phyloP scores from a whole-genome alignment of 2,113 vertebrate species.

The Scomber colias region DNA sequence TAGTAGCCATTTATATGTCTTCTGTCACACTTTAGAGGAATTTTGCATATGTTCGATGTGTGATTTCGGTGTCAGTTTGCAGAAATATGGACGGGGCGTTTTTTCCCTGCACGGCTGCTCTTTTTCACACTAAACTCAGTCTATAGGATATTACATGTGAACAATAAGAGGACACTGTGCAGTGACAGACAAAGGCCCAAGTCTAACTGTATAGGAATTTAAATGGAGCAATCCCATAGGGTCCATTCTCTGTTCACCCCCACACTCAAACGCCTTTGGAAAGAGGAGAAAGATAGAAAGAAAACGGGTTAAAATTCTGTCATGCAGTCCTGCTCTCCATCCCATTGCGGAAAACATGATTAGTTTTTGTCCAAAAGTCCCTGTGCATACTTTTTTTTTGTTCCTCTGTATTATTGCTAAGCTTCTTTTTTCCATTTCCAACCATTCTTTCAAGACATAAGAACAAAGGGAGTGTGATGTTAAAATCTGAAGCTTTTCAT shows the following conservation, averaged over 20 bases:
- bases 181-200: slow-evolving; percentile 44
- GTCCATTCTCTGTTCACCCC: slow-evolving; percentile 62
- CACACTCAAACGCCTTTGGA: slow-evolving; percentile 47
- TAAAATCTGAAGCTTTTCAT: slow-evolving; percentile 51
- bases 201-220: slow-evolving; percentile 61
- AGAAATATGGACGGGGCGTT: slow-evolving; percentile 5
- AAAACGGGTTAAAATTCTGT: slow-evolving; percentile 66
- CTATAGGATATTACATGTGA: slow-evolving; percentile 35
- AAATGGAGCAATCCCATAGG: slow-evolving; percentile 64
- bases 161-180: slow-evolving; percentile 48
- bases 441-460: slow-evolving; percentile 53
- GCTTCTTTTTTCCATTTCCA: slow-evolving; percentile 54
- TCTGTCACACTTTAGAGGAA: slow-evolving; percentile 68
- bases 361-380: slow-evolving; percentile 80
- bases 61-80: slow-evolving; percentile 20
- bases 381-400: slow-evolving; percentile 64
- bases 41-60: slow-evolving; percentile 67
- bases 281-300: slow-evolving; percentile 31
- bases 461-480: slow-evolving; percentile 59
- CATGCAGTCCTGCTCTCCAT: slow-evolving; percentile 69
- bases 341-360: slow-evolving; percentile 82
- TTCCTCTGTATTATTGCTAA: slow-evolving; percentile 68
- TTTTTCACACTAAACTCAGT: slow-evolving; percentile 22
- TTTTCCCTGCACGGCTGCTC: slow-evolving; percentile 14
- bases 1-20: slow-evolving; percentile 44